Evolutionary conservation across 2,113 vertebrate species (phyloP), one percentile per base, ranked within the genome.

Genomic region (Beaufortia kweichowensis): DNA sequence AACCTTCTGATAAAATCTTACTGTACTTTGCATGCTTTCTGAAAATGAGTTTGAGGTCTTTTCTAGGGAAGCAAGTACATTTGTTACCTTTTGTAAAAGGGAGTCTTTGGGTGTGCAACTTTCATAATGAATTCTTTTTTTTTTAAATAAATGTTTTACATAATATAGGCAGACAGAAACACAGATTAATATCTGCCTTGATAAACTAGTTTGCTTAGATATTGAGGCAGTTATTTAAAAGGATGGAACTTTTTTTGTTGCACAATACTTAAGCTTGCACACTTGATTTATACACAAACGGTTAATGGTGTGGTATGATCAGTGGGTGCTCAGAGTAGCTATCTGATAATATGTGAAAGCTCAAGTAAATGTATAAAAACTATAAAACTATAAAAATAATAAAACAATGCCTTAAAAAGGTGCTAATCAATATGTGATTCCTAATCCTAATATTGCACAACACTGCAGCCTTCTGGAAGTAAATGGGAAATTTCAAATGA

Each of bases 381-480:
- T 33, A 19, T 11, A 35, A 33, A 55, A 35, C 3, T 69, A 4
- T 12, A 69, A 69, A 35, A 55, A 53, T 6, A 9, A 50, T 29
- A 35, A 48, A 55, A 21, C 17, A 2, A n/a, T 21, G 19, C 12
- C 3, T 15, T 14, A 15, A 24, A n/a, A n/a, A n/a, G n/a, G 23
- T 43, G 12, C 1, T 29, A 6, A n/a, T 35, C 3, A 35, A 35
- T 65, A 23, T n/a, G 8, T 55, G 29, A 17, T 21, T n/a, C 4
- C 14, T 17, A n/a, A 53, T 15, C 12, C 2, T 1, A 6, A 68
- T 3, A 15, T 55, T 55, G 59, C 23, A 24, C n/a, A 43, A 72
- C 48, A 72, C 59, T 71, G 59, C 35, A 43, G 15, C 41, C 56
- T 53, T 10, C 9, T 76, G 65, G 61, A 81, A 72, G 39, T 23